These are phyloP conservation scores for Lacanobia wlatinum DNA, from an alignment of 2,888 invertebrate species.

Conservation along the genomic window DNA sequence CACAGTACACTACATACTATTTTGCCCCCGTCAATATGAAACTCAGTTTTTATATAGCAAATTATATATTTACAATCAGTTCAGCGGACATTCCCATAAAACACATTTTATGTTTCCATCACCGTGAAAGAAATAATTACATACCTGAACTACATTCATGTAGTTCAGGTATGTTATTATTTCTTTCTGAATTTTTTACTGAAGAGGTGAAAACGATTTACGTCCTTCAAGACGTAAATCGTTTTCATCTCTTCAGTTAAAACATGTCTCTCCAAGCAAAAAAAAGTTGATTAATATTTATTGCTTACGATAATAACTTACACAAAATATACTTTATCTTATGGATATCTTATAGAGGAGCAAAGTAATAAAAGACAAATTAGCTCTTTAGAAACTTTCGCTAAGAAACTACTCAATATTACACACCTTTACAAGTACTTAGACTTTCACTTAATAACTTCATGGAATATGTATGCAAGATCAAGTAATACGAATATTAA, in stretches of 20 bases:
- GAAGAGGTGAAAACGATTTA: too few relatives aligned
- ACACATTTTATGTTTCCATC: slow-evolving; percentile 8
- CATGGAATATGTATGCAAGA: not conserved
- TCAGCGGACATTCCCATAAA: not conserved
- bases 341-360: not conserved
- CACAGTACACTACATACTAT: too few relatives aligned
- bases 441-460: slow-evolving; percentile 20
- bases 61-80: not conserved
- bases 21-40: not conserved
- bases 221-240: too few relatives aligned
- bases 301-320: slow-evolving; percentile 12
- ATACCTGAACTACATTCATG: too few relatives aligned
- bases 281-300: slow-evolving; percentile 18
- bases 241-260: not conserved
- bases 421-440: slow-evolving; percentile 5
- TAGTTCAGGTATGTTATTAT: too few relatives aligned
- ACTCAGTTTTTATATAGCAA: not conserved
- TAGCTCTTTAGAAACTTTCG: slow-evolving; percentile 5
- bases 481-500: not conserved
- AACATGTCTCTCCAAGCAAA: slow-evolving; percentile 2
- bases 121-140: not conserved
- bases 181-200: too few relatives aligned
- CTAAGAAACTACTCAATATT: slow-evolving; percentile 25
- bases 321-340: slow-evolving; percentile 18
- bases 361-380: slow-evolving; percentile 31